Evolutionary conservation across 2,888 invertebrate species (phyloP), one percentile per base, ranked within the genome.

Genomic region (Drosophila recens): DNA sequence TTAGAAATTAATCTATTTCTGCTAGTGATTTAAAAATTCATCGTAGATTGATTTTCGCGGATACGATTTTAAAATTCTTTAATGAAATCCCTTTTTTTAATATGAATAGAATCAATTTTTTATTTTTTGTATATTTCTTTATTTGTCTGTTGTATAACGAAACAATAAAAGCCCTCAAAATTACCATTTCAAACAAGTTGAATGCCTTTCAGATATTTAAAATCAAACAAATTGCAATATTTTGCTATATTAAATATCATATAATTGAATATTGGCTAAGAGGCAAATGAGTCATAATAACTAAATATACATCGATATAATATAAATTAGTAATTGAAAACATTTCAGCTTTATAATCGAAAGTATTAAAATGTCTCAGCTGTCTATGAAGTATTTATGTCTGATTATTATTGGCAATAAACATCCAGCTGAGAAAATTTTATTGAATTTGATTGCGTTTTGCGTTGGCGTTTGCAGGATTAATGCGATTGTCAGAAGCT

Each of bases 401-500:
- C 36, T 20, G 38, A 57, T 49, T 15, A 59, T 56, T 52, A 34
- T 48, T 23, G 45, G 30, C 27, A 54, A 40, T 38, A 38, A 34
- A 59, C 45, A 45, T 49, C 52, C 48, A 38, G 48, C 33, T 36
- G 17, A 9, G 23, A n/a, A 17, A 42, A 58, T 56, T 43, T 58
- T 45, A 54, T 62, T 53, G 56, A 56, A 49, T 49, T 13, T 54
- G 40, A 48, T 36, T 43, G 58, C 46, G 11, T 30, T 30, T 30
- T 30, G 30, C 30, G 6, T 30, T 36, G 38, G 58, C 46, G 10
- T 11, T 40, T 38, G 51, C 6, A 10, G 57, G 75, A 77, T 75
- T 77, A 75, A 73, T 65, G 69, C 48, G 54, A 68, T 65, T 77
- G 77, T 62, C 51, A 11, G 34, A 77, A 73, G 73, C 75, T 56